A percentile compares a stretch with the other conserved stretches of the same genome.
These are phyloP conservation scores for Julus scandinavius DNA, from an alignment of 2,888 invertebrate species.

Conservation along the genomic window DNA sequence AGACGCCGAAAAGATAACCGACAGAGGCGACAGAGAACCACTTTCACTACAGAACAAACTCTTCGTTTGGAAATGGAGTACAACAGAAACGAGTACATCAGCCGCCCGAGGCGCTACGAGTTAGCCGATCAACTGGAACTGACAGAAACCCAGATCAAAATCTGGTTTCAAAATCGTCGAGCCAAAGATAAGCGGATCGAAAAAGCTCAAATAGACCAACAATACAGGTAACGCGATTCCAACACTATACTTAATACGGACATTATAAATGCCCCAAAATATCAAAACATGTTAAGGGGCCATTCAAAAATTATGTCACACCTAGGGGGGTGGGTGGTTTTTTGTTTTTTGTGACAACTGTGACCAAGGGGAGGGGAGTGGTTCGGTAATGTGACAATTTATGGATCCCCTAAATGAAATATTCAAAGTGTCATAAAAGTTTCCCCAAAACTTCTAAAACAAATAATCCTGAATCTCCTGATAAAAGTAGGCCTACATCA, in stretches of 20 bases:
- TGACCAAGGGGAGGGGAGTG: too few relatives aligned
- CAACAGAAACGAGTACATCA: conserved; percentile 91
- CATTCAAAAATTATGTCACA: too few relatives aligned
- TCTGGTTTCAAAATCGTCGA: conserved; percentile 94
- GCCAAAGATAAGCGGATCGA: conserved; percentile 97
- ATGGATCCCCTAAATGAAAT: too few relatives aligned
- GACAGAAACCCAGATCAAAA: conserved; percentile 86
- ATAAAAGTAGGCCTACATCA: too few relatives aligned
- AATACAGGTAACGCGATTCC: conserved; percentile 78
- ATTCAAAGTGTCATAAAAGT: too few relatives aligned
- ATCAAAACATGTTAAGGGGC: too few relatives aligned
- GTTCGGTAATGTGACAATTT: too few relatives aligned
- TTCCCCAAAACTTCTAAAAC: too few relatives aligned
- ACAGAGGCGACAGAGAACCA: conserved; percentile 89
- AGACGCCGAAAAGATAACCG: conserved; percentile 86
- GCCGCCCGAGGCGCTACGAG: conserved; percentile 83
- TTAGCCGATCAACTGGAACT: conserved; percentile 75
- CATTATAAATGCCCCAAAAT: too few relatives aligned
- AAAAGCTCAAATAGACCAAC: conserved; percentile 94
- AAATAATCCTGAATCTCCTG: too few relatives aligned
- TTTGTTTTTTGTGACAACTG: too few relatives aligned
- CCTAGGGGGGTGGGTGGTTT: too few relatives aligned
- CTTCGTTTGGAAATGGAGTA: conserved; percentile 90
- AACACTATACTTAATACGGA: not conserved
- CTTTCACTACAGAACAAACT: conserved; percentile 94